A percentile compares a stretch with the other conserved stretches of the same genome.
Conservation (phyloP, 64 coral and sea anemone genomes). For the Trachythela sp. region DNA sequence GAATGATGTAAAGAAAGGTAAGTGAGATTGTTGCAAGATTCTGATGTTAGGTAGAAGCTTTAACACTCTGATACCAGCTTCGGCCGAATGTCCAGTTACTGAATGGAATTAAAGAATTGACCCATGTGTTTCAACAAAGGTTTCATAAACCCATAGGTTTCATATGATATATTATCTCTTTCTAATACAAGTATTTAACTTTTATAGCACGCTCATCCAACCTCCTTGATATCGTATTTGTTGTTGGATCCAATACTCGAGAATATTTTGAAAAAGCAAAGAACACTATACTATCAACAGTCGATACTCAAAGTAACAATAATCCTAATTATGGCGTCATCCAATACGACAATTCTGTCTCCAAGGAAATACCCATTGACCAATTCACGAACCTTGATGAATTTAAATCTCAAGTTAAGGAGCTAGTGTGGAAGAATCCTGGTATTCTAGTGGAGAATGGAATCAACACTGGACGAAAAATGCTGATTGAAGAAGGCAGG, state of each 20-base stretch:
- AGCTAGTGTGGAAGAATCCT: background rate
- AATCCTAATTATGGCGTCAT: background rate
- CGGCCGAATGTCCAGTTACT: too few relatives aligned
- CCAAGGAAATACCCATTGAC: background rate
- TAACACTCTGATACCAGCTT: too few relatives aligned
- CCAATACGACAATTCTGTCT: background rate
- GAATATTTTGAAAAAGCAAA: constrained; percentile 9
- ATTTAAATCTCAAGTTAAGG: background rate
- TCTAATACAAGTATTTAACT: background rate
- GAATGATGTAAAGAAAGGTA: background rate
- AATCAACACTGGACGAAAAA: background rate
- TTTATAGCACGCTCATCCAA: background rate
- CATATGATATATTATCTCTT: background rate
- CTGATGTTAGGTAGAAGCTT: too few relatives aligned
- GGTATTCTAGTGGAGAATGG: background rate
- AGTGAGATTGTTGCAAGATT: background rate
- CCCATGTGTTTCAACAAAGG: too few relatives aligned
- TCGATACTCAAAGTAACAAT: background rate
- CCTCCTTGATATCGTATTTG: constrained; percentile 12
- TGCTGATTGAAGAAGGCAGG: background rate
- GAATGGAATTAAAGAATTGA: too few relatives aligned
- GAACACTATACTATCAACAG: background rate
- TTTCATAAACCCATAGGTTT: too few relatives aligned
- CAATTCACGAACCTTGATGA: background rate
- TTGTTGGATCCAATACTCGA: background rate